phyloP scores from a whole-genome alignment of 2,113 vertebrate genomes.

The Pampusana beccarii region DNA sequence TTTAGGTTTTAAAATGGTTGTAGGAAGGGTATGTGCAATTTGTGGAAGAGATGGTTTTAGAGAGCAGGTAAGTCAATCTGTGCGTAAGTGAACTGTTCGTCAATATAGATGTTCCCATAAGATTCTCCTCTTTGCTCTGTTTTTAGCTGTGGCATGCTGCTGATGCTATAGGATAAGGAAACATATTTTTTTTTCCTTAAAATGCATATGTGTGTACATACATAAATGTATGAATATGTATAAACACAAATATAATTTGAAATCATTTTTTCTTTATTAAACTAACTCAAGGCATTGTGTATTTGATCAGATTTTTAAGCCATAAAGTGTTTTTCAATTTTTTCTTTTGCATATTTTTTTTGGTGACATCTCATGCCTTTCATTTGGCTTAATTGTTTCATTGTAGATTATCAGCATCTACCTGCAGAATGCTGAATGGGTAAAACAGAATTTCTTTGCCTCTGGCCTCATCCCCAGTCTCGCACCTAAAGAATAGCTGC shows the following conservation, averaged over 20 bases:
- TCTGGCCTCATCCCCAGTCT: slow-evolving; percentile 74
- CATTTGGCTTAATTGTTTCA: slow-evolving; percentile 76
- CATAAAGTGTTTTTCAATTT: slow-evolving; percentile 52
- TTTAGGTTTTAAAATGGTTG: neutral
- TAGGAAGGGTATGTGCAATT: slow-evolving; percentile 59
- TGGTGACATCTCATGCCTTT: slow-evolving; percentile 76
- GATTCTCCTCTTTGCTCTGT: slow-evolving; percentile 67
- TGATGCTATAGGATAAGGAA: slow-evolving; percentile 85
- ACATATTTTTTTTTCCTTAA: slow-evolving; percentile 58
- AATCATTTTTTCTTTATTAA: slow-evolving; percentile 68
- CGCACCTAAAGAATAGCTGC: slow-evolving; percentile 72
- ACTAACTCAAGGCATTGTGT: slow-evolving; percentile 62
- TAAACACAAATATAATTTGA: slow-evolving; percentile 77
- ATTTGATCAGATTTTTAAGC: slow-evolving; percentile 62
- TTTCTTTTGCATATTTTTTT: slow-evolving; percentile 69
- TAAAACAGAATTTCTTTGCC: slow-evolving; percentile 68
- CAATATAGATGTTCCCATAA: slow-evolving; percentile 23
- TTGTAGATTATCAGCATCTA: slow-evolving; percentile 68
- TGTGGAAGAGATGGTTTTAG: slow-evolving; percentile 74
- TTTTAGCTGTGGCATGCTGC: slow-evolving; percentile 84
- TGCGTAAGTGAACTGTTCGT: slow-evolving; percentile 32
- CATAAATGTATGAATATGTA: slow-evolving; percentile 67
- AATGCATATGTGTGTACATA: slow-evolving; percentile 67
- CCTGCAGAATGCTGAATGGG: slow-evolving; percentile 67
- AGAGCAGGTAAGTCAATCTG: slow-evolving; percentile 76